Conservation (phyloP, 1,140 invertebrate species). For the Sminthurinus signatus region DNA sequence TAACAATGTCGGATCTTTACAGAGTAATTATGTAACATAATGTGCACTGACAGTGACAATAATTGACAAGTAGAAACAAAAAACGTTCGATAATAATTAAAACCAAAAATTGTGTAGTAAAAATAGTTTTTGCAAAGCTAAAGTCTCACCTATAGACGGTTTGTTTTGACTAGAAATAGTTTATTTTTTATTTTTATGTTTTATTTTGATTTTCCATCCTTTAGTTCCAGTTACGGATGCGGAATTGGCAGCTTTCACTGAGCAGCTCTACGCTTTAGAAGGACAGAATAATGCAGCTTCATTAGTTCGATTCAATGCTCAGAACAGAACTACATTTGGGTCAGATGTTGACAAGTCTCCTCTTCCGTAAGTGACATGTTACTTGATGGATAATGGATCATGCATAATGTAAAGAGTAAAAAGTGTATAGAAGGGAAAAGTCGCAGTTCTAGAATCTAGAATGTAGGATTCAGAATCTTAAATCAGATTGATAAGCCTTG, state of each 20-base stretch:
- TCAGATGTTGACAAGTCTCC: slow-evolving; percentile 63
- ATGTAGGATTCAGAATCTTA: not conserved
- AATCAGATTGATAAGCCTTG: not conserved
- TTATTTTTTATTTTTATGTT: no score
- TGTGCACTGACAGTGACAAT: no score
- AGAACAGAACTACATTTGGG: slow-evolving; percentile 61
- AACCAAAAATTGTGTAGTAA: no score
- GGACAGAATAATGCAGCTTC: slow-evolving; percentile 58
- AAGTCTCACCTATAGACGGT: no score
- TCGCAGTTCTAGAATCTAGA: not conserved
- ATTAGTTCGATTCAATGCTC: slow-evolving; percentile 60
- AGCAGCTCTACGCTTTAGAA: slow-evolving; percentile 63
- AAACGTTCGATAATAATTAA: no score
- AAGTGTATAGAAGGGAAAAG: not conserved
- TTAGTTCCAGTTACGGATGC: slow-evolving; percentile 51
- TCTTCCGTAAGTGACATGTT: slow-evolving; percentile 54
- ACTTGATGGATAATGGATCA: not conserved
- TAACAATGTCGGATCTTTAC: no score
- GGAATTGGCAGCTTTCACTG: slow-evolving; percentile 60
- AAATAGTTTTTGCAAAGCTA: no score
- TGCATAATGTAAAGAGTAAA: not conserved
- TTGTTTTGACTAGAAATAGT: no score
- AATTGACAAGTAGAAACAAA: no score
- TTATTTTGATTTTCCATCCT: not conserved
- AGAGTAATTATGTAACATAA: no score